Evolutionary conservation across 2,888 invertebrate species (phyloP).

Genomic region (Acanthococcus lagerstroemiae): DNA sequence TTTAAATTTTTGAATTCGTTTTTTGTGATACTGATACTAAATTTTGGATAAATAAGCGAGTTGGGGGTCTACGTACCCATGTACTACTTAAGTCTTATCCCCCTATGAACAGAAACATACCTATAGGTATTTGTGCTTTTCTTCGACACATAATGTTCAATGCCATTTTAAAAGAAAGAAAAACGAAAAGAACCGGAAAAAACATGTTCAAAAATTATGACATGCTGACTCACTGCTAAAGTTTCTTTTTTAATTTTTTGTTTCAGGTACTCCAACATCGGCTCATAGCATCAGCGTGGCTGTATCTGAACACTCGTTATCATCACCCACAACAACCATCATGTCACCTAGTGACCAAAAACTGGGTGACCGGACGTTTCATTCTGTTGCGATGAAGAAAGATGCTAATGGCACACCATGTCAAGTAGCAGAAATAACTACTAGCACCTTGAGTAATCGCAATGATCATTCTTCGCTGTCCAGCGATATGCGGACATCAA

Average conservation of each 20-base stretch:
- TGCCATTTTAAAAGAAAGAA: too few species aligned
- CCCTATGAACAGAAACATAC: neutral
- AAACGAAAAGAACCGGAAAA: too few species aligned
- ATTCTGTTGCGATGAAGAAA: conserved; percentile 5
- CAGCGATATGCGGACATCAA: neutral
- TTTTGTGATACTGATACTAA: neutral
- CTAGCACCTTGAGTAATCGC: conserved; percentile 9
- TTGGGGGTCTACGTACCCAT: too few species aligned
- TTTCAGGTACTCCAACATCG: neutral
- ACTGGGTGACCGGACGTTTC: neutral
- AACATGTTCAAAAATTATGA: neutral
- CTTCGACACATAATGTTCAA: neutral
- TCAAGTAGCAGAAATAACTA: conserved; percentile 27
- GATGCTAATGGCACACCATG: conserved; percentile 20
- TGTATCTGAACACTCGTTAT: neutral
- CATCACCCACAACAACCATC: conserved; percentile 2
- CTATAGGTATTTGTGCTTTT: neutral
- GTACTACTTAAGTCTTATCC: too few species aligned
- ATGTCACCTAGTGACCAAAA: neutral
- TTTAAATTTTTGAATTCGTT: too few species aligned
- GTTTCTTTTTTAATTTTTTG: neutral
- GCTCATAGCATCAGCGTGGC: neutral
- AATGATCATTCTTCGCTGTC: neutral
- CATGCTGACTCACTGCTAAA: neutral
- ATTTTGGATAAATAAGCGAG: too few species aligned